Percentiles rank a stretch among this genome's conserved stretches.
Evolutionary conservation across 2,797 vertebrate species (phyloP).

Genomic region (Propithecus deckenii): DNA sequence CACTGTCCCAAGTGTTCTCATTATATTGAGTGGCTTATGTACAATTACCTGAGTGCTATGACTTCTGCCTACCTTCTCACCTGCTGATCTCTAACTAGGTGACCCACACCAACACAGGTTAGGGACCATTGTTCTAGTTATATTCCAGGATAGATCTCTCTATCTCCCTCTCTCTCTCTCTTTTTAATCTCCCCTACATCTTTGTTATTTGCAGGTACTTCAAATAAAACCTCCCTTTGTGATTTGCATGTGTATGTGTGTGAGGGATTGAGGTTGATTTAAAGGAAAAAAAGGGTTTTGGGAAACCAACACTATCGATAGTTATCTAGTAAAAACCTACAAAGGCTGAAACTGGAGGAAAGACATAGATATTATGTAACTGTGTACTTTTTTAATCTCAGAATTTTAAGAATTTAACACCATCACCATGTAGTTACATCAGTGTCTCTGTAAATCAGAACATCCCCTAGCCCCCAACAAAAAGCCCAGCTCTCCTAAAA

Average conservation of each 20-base stretch:
- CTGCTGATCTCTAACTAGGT: neutral
- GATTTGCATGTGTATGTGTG: neutral
- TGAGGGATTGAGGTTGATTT: neutral
- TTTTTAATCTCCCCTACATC: neutral
- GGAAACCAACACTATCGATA: neutral
- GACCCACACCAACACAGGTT: neutral
- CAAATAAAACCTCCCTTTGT: neutral
- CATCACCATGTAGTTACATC: neutral
- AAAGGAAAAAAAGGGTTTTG: neutral
- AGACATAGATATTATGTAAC: neutral
- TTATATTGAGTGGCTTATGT: neutral
- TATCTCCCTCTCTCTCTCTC: neutral
- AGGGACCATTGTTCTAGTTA: neutral
- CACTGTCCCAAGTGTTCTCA: neutral
- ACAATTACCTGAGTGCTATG: neutral
- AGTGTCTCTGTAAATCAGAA: neutral
- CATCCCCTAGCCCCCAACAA: accelerated
- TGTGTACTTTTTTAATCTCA: neutral
- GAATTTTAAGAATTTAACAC: neutral
- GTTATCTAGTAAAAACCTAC: neutral
- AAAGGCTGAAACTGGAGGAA: neutral
- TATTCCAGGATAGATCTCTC: neutral
- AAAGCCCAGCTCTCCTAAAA: neutral
- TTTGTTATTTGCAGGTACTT: neutral
- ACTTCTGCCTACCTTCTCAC: neutral